Percentiles rank a stretch among this genome's conserved stretches.
Evolutionary conservation across 2,113 vertebrate genomes (phyloP).

Genomic region (Sceloporus undulatus): DNA sequence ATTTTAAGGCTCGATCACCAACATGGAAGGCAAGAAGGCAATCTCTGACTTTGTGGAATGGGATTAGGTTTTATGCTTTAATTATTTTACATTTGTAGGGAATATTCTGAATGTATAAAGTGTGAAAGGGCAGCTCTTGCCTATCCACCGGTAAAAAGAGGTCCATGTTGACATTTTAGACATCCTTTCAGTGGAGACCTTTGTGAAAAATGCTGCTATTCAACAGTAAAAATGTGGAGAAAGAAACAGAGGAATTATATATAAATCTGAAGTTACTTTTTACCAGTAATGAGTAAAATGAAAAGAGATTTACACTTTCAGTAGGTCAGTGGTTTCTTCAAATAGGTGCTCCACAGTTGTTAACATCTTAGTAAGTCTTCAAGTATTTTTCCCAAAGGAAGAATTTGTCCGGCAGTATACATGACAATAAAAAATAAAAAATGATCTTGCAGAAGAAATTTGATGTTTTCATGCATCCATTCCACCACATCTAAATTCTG

Average conservation of each 20-base stretch:
- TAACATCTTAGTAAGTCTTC: slow-evolving; percentile 1
- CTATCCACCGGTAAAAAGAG: no score
- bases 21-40: neutral
- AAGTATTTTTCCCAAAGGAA: neutral
- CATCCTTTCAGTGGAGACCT: neutral
- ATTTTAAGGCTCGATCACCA: slow-evolving; percentile 29
- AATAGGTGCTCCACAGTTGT: neutral
- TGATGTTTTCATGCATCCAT: neutral
- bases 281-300: neutral
- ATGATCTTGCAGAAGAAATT: neutral
- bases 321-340: neutral
- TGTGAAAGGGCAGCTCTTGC: neutral
- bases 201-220: neutral
- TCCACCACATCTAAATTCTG: neutral
- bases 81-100: slow-evolving; percentile 1
- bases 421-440: neutral
- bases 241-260: neutral
- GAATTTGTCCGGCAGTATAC: neutral
- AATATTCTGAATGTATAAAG: neutral
- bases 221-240: neutral
- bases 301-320: neutral
- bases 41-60: slow-evolving; percentile 2
- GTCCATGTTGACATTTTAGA: neutral
- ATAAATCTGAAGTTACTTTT: neutral
- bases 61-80: neutral